Conservation (phyloP, 2,797 vertebrate genomes). For the Karalla daura region DNA sequence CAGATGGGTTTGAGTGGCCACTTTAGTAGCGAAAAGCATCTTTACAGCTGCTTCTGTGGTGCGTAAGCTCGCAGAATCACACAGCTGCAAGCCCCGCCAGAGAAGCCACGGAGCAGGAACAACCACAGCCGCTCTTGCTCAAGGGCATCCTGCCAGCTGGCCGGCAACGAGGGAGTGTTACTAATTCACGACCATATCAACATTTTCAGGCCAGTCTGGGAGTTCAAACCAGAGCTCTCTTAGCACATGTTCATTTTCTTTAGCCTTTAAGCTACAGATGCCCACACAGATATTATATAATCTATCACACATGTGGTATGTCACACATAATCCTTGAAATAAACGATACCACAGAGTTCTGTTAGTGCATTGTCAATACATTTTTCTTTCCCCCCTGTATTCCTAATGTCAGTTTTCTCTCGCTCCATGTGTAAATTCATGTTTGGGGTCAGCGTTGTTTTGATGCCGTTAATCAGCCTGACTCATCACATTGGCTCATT, state of each 20-base stretch:
- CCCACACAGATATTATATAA: slow-evolving; percentile 32
- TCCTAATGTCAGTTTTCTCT: not conserved
- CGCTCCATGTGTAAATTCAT: slow-evolving; percentile 25
- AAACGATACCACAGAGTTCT: slow-evolving; percentile 16
- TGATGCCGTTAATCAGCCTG: slow-evolving; percentile 57
- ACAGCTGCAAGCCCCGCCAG: no score
- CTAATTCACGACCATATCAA: slow-evolving; percentile 24
- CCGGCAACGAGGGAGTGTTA: not conserved
- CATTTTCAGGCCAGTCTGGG: slow-evolving; percentile 21
- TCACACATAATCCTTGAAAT: slow-evolving; percentile 30
- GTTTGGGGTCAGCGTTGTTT: slow-evolving; percentile 47
- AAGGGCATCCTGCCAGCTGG: slow-evolving; percentile 35
- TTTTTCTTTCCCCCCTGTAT: not conserved
- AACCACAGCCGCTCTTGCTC: slow-evolving; percentile 20
- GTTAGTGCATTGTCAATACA: not conserved
- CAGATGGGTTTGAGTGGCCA: slow-evolving; percentile 20
- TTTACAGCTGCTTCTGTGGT: slow-evolving; percentile 8
- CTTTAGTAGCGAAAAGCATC: slow-evolving; percentile 30
- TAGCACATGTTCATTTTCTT: not conserved
- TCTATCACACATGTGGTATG: slow-evolving; percentile 6
- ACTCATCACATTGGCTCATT: slow-evolving; percentile 53
- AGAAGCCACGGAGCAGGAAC: not conserved
- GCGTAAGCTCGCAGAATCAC: not conserved
- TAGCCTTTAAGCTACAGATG: slow-evolving; percentile 26
- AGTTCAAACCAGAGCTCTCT: slow-evolving; percentile 18